A percentile compares a stretch with the other conserved stretches of the same genome.
Evolutionary conservation across 2,888 invertebrate genomes (phyloP).

Genomic region (Calameuta idolon): DNA sequence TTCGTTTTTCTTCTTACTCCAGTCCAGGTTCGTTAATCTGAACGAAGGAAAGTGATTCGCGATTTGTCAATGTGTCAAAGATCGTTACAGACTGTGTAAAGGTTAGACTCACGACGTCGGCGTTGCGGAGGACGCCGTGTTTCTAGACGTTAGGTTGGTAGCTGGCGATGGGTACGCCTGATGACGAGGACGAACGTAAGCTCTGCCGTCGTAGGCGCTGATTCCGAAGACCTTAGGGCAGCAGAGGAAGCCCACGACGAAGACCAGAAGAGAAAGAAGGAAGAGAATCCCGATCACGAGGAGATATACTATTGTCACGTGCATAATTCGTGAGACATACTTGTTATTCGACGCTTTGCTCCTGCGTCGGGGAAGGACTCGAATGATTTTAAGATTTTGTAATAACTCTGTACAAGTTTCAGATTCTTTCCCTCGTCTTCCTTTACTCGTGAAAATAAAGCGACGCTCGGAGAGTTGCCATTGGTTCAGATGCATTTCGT

Average conservation of each 20-base stretch:
- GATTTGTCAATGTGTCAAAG: background rate
- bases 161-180: constrained; percentile 34
- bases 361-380: background rate
- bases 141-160: background rate
- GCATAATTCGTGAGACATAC: constrained; percentile 24
- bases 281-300: constrained; percentile 35
- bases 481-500: background rate
- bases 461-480: background rate
- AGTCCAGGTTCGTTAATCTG: background rate
- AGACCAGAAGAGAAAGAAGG: constrained; percentile 28
- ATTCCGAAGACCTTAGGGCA: constrained; percentile 37
- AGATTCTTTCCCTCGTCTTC: background rate
- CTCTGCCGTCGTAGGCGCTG: constrained; percentile 33
- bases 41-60: background rate
- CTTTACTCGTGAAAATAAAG: background rate
- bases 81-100: background rate
- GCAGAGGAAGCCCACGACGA: constrained; percentile 28
- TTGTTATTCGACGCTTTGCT: background rate
- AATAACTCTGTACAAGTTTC: background rate
- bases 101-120: background rate
- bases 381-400: background rate
- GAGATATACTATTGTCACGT: constrained; percentile 35
- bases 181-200: constrained; percentile 23
- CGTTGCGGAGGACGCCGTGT: background rate
- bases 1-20: background rate